These are phyloP conservation scores for Acleris cristana DNA, from an alignment of 2,888 invertebrate species.

Conservation along the genomic window DNA sequence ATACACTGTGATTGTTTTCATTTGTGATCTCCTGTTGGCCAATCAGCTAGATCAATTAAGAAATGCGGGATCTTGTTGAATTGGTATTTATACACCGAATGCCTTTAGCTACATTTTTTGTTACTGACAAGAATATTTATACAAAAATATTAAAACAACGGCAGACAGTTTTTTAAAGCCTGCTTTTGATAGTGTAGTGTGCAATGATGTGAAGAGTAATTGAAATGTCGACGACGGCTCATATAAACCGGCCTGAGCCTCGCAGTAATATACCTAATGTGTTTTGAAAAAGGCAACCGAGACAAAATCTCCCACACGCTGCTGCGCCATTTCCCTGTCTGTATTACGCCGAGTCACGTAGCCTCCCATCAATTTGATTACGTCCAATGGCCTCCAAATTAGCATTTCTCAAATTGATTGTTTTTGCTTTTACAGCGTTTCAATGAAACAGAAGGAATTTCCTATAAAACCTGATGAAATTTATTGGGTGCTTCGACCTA, in stretches of 20 bases:
- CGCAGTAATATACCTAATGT: constrained; percentile 11
- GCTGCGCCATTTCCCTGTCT: constrained; percentile 7
- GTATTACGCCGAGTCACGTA: constrained; percentile 28
- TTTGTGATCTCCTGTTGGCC: too few species aligned
- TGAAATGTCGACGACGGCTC: background rate
- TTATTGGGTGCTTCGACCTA: constrained; percentile 58
- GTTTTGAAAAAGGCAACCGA: constrained; percentile 8
- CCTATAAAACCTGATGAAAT: constrained; percentile 59
- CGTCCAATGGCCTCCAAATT: constrained; percentile 31
- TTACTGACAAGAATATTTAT: too few species aligned
- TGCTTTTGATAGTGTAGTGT: too few species aligned
- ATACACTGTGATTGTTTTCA: too few species aligned
- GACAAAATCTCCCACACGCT: constrained; percentile 1
- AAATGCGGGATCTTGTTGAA: too few species aligned
- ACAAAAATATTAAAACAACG: too few species aligned
- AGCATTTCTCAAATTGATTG: constrained; percentile 41
- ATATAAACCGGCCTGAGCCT: background rate
- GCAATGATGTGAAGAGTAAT: too few species aligned
- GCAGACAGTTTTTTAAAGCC: too few species aligned
- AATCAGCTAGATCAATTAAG: too few species aligned
- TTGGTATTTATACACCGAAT: too few species aligned
- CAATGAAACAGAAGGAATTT: constrained; percentile 56
- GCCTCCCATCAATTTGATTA: constrained; percentile 33
- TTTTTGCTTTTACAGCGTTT: constrained; percentile 43
- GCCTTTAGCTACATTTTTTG: too few species aligned